phyloP scores from a whole-genome alignment of 2,888 invertebrate species.

The Pseudococcus longispinus region DNA sequence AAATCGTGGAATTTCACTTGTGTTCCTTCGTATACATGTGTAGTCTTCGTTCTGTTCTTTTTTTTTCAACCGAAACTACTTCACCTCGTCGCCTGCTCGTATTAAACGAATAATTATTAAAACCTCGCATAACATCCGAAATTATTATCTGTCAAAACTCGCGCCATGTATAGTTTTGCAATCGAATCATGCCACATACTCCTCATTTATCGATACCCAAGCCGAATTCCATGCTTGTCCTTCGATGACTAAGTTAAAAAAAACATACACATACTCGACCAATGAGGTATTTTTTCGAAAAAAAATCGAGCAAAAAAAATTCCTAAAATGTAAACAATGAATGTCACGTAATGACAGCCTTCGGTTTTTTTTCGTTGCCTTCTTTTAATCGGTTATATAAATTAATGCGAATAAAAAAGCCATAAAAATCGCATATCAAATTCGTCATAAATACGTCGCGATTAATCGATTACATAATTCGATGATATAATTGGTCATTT shows the following conservation, averaged over 20 bases:
- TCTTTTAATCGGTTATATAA: slow-evolving; percentile 21
- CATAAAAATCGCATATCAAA: slow-evolving; percentile 15
- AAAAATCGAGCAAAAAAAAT: neutral
- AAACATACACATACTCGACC: neutral
- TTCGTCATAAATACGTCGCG: neutral
- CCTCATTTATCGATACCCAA: neutral
- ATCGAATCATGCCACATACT: neutral
- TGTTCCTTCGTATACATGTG: neutral
- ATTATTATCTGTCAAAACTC: slow-evolving; percentile 43
- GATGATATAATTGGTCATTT: slow-evolving; percentile 31
- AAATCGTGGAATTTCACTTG: slow-evolving; percentile 36
- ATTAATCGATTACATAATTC: slow-evolving; percentile 38
- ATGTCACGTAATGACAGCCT: slow-evolving; percentile 18
- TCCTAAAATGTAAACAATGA: slow-evolving; percentile 6
- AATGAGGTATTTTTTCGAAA: neutral
- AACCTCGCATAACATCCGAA: slow-evolving; percentile 32
- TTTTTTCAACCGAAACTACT: neutral
- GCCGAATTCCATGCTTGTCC: slow-evolving; percentile 1
- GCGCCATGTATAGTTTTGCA: slow-evolving; percentile 14
- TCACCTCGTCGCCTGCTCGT: neutral
- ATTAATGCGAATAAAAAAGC: slow-evolving; percentile 37
- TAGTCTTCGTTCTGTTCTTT: neutral
- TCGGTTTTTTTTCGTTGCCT: neutral
- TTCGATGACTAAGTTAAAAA: slow-evolving; percentile 16
- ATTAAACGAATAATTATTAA: slow-evolving; percentile 21